Conservation (phyloP, 1,140 invertebrate species). For the Leptinotarsa texana region DNA sequence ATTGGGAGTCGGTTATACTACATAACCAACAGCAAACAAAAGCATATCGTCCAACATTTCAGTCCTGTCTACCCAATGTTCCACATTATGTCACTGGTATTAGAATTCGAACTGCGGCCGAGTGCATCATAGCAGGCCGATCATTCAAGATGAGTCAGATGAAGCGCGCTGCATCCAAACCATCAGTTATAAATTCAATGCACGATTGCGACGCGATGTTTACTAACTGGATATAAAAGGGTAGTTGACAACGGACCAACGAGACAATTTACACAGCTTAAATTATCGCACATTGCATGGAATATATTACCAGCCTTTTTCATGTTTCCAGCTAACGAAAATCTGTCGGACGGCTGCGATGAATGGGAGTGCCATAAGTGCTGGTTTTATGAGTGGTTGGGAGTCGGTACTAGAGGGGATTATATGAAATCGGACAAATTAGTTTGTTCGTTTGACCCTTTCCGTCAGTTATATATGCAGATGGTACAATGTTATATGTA, state of each 20-base stretch:
- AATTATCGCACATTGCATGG: slow-evolving; percentile 10
- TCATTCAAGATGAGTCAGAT: slow-evolving; percentile 17
- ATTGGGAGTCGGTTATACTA: too few relatives aligned
- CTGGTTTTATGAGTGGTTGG: not conserved
- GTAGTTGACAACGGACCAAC: slow-evolving; percentile 9
- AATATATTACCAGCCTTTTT: slow-evolving; percentile 8
- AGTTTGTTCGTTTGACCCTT: too few relatives aligned
- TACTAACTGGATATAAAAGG: slow-evolving; percentile 22
- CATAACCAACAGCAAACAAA: too few relatives aligned
- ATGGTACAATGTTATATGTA: too few relatives aligned
- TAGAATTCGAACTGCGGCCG: not conserved
- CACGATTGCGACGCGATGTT: slow-evolving; percentile 19
- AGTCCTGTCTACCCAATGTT: too few relatives aligned
- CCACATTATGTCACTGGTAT: too few relatives aligned
- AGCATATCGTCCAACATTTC: too few relatives aligned
- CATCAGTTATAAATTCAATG: slow-evolving; percentile 20
- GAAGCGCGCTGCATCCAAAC: slow-evolving; percentile 9
- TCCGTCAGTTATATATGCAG: too few relatives aligned
- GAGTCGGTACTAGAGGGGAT: too few relatives aligned
- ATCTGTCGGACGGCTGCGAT: not conserved
- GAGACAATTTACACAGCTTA: slow-evolving; percentile 19
- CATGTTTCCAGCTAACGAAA: not conserved
- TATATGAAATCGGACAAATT: too few relatives aligned
- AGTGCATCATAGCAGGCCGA: slow-evolving; percentile 14
- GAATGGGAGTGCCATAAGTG: not conserved